Base-by-base conservation (phyloP, 2,113 vertebrate species). In the Varanus komodoensis region DNA sequence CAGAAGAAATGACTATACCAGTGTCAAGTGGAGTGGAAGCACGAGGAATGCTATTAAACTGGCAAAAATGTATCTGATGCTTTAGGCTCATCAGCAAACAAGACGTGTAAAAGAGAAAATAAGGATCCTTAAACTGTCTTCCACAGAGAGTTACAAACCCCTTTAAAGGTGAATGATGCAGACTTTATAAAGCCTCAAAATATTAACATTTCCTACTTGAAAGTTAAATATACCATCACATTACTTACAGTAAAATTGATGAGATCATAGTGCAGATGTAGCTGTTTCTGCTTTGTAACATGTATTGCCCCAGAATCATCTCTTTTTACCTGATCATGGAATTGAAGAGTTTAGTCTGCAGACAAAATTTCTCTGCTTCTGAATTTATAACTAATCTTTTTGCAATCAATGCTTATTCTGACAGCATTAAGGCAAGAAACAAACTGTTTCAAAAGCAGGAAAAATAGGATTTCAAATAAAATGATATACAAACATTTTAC, bases 191-290 rank as follows among this genome's bases (percentile, higher is more conserved):
- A 83, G 25, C 0, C 75, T 68, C 68, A 74, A 21, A 80, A 74
- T 89, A 81, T 0, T 0, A 78, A 38, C 32, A 82, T 74, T 57
- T 82, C 21, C 8, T 82, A 57, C 11, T 57, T 25, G 85, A 78
- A 78, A 11, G 54, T n/a, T 85, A 86, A 32, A 25, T 8, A 2
- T 86, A 83, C 1, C 6, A 27, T 93, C 86, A 97, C 6, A 27
- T 93, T 87, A 97, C 99, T 98, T 94, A 99, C 99, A 27, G 98
- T 98, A n/a, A 99, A 97, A 95, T 98, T 99, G 94, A 99, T 99
- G 93, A 99, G 98, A 93, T 99, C 99, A 96, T 98, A 99, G 95
- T 97, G 98, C 3, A 99, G 96, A 88, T 99, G 98, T 81, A 99
- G 98, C 27, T 99, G 98, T 93, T 98, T 98, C 93, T 99, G 99